Percentiles rank a stretch among this genome's conserved stretches.
These are phyloP conservation scores for Cryptocephalus moraei DNA, from an alignment of 2,888 invertebrate species.

Conservation along the genomic window DNA sequence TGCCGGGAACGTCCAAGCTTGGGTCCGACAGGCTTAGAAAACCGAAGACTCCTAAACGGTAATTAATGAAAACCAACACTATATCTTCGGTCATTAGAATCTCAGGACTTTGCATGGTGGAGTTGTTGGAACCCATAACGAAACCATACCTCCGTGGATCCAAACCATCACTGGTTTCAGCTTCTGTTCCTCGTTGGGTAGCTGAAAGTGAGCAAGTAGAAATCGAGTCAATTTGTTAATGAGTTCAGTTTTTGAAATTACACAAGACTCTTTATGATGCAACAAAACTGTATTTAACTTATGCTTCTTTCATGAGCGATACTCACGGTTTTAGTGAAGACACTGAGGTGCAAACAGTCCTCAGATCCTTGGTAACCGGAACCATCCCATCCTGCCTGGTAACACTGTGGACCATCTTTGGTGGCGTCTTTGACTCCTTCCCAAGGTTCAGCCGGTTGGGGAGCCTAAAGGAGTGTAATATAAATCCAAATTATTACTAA, in stretches of 20 bases:
- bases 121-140: constrained; percentile 8
- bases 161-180: constrained; percentile 17
- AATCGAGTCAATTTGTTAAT: no score
- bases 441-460: constrained; percentile 19
- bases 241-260: no score
- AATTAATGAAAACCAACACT: constrained; percentile 14
- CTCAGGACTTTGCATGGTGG: constrained; percentile 11
- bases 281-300: no score
- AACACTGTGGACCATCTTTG: constrained; percentile 11
- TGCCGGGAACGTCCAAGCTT: constrained; percentile 35
- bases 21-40: constrained; percentile 35
- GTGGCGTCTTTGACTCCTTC: constrained; percentile 18
- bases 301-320: neutral
- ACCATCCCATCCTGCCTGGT: constrained; percentile 3
- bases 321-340: constrained; percentile 6
- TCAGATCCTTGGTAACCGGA: constrained; percentile 3
- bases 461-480: constrained; percentile 12
- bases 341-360: constrained; percentile 7
- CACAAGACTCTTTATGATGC: no score
- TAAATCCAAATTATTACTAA: no score
- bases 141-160: constrained; percentile 17
- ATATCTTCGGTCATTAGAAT: constrained; percentile 11
- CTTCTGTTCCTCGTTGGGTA: neutral
- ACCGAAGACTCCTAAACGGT: constrained; percentile 24
- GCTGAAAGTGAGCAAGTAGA: no score